Percentiles rank a stretch among this genome's conserved stretches.
phyloP scores from a whole-genome alignment of 2,797 vertebrate species.

The Remorina albescens region DNA sequence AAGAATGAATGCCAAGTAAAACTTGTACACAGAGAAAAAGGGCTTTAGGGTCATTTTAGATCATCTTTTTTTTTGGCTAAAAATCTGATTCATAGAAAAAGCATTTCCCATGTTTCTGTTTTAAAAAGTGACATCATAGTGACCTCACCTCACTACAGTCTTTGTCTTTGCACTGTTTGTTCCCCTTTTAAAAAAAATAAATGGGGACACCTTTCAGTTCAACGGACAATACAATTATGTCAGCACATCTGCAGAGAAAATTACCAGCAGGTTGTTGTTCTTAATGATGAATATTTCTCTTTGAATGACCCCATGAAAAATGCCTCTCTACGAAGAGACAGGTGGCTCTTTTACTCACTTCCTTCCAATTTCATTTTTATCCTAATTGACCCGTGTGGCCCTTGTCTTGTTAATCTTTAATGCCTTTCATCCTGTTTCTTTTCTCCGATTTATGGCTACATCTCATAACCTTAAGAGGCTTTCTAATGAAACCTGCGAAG shows the following conservation, averaged over 20 bases:
- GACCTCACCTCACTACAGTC: not conserved
- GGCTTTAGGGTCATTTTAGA: slow-evolving; percentile 54
- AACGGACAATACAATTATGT: not conserved
- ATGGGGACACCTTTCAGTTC: slow-evolving; percentile 9
- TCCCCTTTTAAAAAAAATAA: slow-evolving; percentile 7
- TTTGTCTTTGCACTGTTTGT: slow-evolving; percentile 11
- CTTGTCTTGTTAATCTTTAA: slow-evolving; percentile 64
- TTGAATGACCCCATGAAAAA: slow-evolving; percentile 32
- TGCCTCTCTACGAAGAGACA: slow-evolving; percentile 13
- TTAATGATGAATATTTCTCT: slow-evolving; percentile 43
- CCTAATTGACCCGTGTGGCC: slow-evolving; percentile 48
- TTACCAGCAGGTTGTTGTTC: slow-evolving; percentile 6
- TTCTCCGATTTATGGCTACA: slow-evolving; percentile 57
- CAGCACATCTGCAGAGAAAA: slow-evolving; percentile 8
- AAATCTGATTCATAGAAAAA: slow-evolving; percentile 32
- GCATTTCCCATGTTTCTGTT: slow-evolving; percentile 1
- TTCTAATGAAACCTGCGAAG: slow-evolving; percentile 31
- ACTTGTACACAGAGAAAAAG: slow-evolving; percentile 76
- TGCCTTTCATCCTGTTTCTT: slow-evolving; percentile 46
- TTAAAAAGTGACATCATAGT: not conserved
- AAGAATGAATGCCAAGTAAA: slow-evolving; percentile 71
- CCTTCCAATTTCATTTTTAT: slow-evolving; percentile 55
- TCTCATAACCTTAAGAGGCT: slow-evolving; percentile 49
- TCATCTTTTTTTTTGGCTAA: slow-evolving; percentile 27
- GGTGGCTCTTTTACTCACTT: slow-evolving; percentile 51